These are phyloP conservation scores for Dynastes maya DNA, from an alignment of 2,888 invertebrate genomes.

Conservation along the genomic window DNA sequence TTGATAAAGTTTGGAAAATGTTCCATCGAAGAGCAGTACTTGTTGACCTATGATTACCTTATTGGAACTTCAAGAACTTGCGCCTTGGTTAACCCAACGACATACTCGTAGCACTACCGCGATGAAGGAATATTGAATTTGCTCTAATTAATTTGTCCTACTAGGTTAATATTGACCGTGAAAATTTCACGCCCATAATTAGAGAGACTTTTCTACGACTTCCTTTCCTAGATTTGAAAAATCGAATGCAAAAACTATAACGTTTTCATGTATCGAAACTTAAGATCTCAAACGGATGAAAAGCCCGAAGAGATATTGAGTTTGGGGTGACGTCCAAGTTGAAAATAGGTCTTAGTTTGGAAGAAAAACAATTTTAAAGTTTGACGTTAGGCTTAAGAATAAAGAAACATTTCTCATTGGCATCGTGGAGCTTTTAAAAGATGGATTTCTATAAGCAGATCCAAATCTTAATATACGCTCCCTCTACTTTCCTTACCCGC, in stretches of 20 bases:
- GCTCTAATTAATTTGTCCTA: conserved; percentile 18
- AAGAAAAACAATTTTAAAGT: conserved; percentile 42
- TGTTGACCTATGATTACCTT: conserved; percentile 50
- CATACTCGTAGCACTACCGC: conserved; percentile 20
- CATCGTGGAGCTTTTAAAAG: background rate
- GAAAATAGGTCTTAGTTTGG: conserved; percentile 25
- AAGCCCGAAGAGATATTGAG: conserved; percentile 4
- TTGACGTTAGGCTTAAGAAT: conserved; percentile 29
- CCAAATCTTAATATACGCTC: conserved; percentile 31
- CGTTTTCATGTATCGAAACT: background rate
- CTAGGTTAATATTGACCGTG: background rate
- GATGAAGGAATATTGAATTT: conserved; percentile 34
- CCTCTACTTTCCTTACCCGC: conserved; percentile 1
- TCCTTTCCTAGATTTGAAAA: background rate
- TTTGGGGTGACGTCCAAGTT: conserved; percentile 17
- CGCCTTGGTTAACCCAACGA: conserved; percentile 1
- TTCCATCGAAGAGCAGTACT: conserved; percentile 46
- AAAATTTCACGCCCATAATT: too few species aligned
- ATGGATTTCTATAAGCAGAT: conserved; percentile 8
- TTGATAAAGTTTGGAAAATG: conserved; percentile 51
- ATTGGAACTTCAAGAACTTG: conserved; percentile 41
- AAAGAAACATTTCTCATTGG: conserved; percentile 33
- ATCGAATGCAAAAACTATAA: background rate
- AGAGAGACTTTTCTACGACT: too few species aligned
- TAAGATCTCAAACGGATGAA: conserved; percentile 5